These are phyloP conservation scores for Empis livida DNA, from an alignment of 2,888 invertebrate species.

Conservation along the genomic window DNA sequence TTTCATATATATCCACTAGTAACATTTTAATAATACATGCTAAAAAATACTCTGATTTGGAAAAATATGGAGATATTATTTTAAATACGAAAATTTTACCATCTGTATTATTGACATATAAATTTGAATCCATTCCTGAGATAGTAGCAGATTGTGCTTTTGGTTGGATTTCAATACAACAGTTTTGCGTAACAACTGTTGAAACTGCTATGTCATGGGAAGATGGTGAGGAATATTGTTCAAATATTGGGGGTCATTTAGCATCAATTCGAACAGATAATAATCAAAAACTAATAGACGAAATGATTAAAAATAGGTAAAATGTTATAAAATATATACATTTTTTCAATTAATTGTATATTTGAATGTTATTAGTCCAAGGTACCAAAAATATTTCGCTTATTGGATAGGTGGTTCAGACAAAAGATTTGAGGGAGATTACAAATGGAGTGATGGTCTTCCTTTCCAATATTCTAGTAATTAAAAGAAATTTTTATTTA, in stretches of 20 bases:
- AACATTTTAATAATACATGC: slow-evolving; percentile 22
- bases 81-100: slow-evolving; percentile 18
- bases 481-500: slow-evolving; percentile 25
- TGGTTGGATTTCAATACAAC: slow-evolving; percentile 54
- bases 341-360: neutral
- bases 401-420: slow-evolving; percentile 78
- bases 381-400: slow-evolving; percentile 52
- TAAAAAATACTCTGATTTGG: neutral
- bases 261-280: slow-evolving; percentile 50
- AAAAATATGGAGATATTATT: no score
- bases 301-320: slow-evolving; percentile 52
- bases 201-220: slow-evolving; percentile 48
- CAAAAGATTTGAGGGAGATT: slow-evolving; percentile 61
- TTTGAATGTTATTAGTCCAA: no score
- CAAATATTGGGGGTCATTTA: slow-evolving; percentile 50
- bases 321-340: slow-evolving; percentile 6
- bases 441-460: slow-evolving; percentile 64
- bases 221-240: slow-evolving; percentile 54
- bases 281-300: slow-evolving; percentile 50
- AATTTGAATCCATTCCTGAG: slow-evolving; percentile 47
- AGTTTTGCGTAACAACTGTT: slow-evolving; percentile 51
- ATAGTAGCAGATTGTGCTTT: slow-evolving; percentile 54
- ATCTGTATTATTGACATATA: slow-evolving; percentile 49
- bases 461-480: slow-evolving; percentile 64
- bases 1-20: slow-evolving; percentile 20